Evolutionary conservation across 2,113 vertebrate genomes (phyloP), one percentile per base, ranked within the genome.

Genomic region (Pomatorhinus ruficollis): DNA sequence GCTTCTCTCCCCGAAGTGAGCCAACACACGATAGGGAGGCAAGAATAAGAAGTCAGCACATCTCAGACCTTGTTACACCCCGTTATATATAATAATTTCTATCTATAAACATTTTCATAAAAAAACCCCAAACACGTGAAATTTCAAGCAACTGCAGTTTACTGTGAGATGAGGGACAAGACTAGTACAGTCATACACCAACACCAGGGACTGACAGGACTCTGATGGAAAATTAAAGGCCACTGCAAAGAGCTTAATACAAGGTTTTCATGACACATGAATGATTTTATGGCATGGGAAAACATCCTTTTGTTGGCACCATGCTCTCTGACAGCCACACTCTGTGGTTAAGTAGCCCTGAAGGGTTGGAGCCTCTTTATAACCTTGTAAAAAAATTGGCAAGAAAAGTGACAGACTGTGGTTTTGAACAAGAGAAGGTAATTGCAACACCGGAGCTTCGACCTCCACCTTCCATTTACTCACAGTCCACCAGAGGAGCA

Each of bases 21-120:
- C 75, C 87, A 95, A 81, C 71, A 90, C 47, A 94, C 0, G 9
- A 69, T 3, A 79, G n/a, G 33, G 45, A 96, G 92, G 66, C 59
- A 95, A 90, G 50, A 95, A 89, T 83, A 89, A 94, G 50, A 86
- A 96, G 63, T 88, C 82, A 96, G 66, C 90, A 93, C 71, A 90
- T 92, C 33, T 45, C 40, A 92, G 85, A 93, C 88, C 95, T 90
- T 77, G 82, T 63, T 95, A 91, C 21, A 81, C 31, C 47, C 71
- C 70, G 82, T 87, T 96, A 89, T 63, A 90, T 87, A 90, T 96
- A 88, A 89, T 65, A 12, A 70, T 54, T 94, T 93, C 63, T 86
- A 91, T 74, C 76, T 93, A 86, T 77, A 91, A 95, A 97, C 89
- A 91, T 52, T 45, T 89, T 71, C 45, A 78, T 39, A 31, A 69